Base-by-base conservation (phyloP, 2,797 vertebrate genomes). In the Sebastolobus alascanus region DNA sequence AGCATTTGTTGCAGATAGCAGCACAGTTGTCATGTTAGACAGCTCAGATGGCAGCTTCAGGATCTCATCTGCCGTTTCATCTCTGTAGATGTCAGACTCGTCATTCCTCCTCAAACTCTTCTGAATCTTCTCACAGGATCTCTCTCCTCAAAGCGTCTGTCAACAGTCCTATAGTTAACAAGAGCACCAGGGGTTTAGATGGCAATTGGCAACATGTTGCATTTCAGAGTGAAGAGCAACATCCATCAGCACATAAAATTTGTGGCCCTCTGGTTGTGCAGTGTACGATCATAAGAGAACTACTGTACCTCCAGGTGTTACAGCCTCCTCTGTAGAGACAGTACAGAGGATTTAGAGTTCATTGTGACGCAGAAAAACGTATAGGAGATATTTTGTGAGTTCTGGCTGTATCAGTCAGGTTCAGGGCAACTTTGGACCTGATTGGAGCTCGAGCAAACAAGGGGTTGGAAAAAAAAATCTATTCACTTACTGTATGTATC, bases 31-130 rank as follows among this genome's bases (percentile, higher is more conserved):
- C 27, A 2, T 40, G 61, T 70, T 38, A n/a, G 40, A 29, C 11
- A 71, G 69, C 79, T 73, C 79, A 69, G 72, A 75, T 18, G 52
- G 66, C 70, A 66, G 80, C 40, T 72, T 60, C 66, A 9, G 18
- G 27, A 61, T 20, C 64, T 54, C 52, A 18, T 43, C 40, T 56
- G 43, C 4, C 4, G 13, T 70, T 61, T 79, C 61, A 55, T 81
- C 46, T 73, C 35, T 18, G 38, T 3, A 64, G 54, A 2, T 14
- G 35, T n/a, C 60, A 73, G 35, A 35, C 8, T 77, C 13, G 25
- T 31, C 27, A 4, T 54, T 68, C 40, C 27, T 11, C 16, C 64
- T 72, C 38, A 29, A 3, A 65, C 52, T 58, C 59, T 8, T 31
- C 64, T 33, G 43, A 64, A 29, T 46, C 50, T 18, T 2, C 33